A percentile compares a stretch with the other conserved stretches of the same genome.
Conservation (phyloP, 2,888 invertebrate genomes). For the Melinaea marsaeus region DNA sequence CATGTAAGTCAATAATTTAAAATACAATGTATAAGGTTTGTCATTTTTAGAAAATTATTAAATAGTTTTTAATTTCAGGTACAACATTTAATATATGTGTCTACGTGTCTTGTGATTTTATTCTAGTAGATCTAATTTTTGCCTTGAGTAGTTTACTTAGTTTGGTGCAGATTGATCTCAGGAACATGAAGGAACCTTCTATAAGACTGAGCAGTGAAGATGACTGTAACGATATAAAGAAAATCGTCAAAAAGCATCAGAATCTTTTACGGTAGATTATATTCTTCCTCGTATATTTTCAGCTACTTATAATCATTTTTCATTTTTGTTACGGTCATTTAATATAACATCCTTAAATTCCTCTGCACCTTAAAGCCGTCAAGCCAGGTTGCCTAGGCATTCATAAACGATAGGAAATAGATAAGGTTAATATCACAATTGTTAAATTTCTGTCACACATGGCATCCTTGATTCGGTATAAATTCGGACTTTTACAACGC, state of each 20-base stretch:
- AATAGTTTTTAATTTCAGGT: slow-evolving; percentile 23
- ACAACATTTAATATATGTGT: slow-evolving; percentile 26
- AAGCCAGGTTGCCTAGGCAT: no score
- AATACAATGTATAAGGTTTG: neutral
- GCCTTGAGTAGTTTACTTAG: slow-evolving; percentile 30
- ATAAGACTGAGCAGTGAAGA: slow-evolving; percentile 13
- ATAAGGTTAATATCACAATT: no score
- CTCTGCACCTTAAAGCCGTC: no score
- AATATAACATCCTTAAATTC: no score
- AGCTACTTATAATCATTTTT: neutral
- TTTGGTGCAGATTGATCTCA: slow-evolving; percentile 33
- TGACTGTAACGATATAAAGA: slow-evolving; percentile 26
- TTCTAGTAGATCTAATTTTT: slow-evolving; percentile 30
- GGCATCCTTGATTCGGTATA: no score
- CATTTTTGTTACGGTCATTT: no score
- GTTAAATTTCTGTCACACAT: no score
- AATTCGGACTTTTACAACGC: no score
- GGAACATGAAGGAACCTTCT: slow-evolving; percentile 17
- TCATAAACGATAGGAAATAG: no score
- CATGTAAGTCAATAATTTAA: slow-evolving; percentile 23
- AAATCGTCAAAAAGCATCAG: slow-evolving; percentile 33
- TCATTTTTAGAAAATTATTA: neutral
- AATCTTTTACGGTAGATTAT: slow-evolving; percentile 32
- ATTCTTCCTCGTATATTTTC: neutral
- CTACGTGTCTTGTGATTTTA: slow-evolving; percentile 33